Conservation (phyloP, 2,113 vertebrate genomes). For the Cyanocitta stelleri region DNA sequence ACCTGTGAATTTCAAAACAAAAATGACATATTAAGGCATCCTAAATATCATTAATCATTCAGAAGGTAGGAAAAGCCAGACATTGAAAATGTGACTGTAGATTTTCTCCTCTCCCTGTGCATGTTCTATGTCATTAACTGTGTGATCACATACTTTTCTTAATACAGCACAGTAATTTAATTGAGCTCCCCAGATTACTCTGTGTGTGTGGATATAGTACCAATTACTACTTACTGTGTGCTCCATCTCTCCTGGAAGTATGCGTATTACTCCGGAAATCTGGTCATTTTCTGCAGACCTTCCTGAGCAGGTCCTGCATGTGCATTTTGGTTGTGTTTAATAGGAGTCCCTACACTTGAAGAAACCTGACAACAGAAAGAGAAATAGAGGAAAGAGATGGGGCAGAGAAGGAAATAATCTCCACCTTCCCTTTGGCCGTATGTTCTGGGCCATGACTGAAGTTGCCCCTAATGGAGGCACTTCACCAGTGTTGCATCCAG, state of each 20-base stretch:
- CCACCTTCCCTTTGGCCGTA: not conserved
- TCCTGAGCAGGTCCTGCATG: not conserved
- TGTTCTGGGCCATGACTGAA: not conserved
- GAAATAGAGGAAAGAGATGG: not conserved
- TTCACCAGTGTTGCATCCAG: not conserved
- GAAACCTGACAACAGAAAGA: not conserved
- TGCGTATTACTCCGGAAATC: not conserved
- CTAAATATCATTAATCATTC: not conserved
- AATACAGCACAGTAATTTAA: not conserved
- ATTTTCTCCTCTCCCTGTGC: not conserved
- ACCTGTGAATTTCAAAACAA: not conserved
- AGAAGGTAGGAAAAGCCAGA: not conserved
- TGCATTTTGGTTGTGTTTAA: not conserved
- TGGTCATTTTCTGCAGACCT: not conserved
- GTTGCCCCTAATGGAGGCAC: not conserved
- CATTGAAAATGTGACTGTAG: not conserved
- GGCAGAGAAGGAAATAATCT: not conserved
- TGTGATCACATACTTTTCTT: not conserved
- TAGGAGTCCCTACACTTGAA: not conserved
- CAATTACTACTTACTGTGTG: not conserved
- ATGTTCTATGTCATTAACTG: slow-evolving; percentile 12
- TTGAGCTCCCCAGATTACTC: not conserved
- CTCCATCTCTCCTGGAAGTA: not conserved
- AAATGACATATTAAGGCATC: not conserved
- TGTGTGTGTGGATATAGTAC: not conserved